Percentiles rank a stretch among this genome's conserved stretches.
phyloP scores from a whole-genome alignment of 2,888 invertebrate genomes.

The Cryptus viduatorius region DNA sequence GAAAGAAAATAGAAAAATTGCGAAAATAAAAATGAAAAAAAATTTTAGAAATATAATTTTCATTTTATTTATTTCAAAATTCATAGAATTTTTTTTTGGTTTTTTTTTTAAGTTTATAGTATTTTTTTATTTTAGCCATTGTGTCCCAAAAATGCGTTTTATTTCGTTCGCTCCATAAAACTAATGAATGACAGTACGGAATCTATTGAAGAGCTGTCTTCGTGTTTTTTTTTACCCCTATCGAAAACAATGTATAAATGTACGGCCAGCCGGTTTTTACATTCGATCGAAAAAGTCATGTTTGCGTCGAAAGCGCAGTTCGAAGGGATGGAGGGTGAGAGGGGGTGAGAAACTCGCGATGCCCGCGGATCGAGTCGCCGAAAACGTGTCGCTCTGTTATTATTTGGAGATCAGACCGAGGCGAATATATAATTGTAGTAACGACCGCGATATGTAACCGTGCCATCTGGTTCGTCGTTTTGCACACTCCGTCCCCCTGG shows the following conservation, averaged over 20 bases:
- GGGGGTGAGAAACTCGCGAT: not conserved
- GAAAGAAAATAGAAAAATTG: too few relatives aligned
- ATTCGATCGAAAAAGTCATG: too few relatives aligned
- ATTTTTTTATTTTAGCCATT: not conserved
- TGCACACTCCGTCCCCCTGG: conserved; percentile 52
- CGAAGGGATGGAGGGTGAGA: not conserved
- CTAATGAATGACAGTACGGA: not conserved
- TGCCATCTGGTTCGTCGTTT: conserved; percentile 80
- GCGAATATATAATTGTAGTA: conserved; percentile 82
- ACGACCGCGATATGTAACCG: conserved; percentile 80
- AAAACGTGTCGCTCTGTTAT: conserved; percentile 73
- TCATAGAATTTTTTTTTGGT: not conserved
- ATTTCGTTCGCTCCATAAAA: not conserved
- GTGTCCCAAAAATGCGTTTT: too few relatives aligned
- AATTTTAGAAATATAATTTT: too few relatives aligned
- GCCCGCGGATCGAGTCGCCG: not conserved
- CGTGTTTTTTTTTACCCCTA: too few relatives aligned
- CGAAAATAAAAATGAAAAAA: not conserved
- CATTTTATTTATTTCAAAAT: too few relatives aligned
- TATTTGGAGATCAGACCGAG: conserved; percentile 82
- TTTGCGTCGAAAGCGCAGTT: not conserved
- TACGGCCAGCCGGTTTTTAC: too few relatives aligned
- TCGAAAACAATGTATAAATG: not conserved
- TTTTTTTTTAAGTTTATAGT: not conserved
- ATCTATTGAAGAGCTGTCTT: too few relatives aligned